Conservation (phyloP, 2,797 vertebrate species). For the Lagocephalus sceleratus region DNA sequence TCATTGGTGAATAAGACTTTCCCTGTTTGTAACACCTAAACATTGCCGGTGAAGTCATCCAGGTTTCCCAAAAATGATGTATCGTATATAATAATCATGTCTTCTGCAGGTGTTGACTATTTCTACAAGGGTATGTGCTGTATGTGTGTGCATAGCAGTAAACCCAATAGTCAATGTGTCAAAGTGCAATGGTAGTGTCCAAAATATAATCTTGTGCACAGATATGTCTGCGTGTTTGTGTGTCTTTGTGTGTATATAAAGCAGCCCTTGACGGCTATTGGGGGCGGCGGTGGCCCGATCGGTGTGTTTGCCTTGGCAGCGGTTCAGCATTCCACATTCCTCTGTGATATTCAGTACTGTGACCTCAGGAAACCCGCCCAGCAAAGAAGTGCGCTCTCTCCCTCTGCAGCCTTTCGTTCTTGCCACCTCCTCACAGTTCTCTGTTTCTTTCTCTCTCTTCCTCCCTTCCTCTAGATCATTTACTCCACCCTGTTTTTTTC, state of each 20-base stretch:
- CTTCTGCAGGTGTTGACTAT: constrained; percentile 51
- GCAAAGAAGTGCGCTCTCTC: constrained; percentile 51
- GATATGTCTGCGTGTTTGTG: constrained; percentile 53
- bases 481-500: constrained; percentile 46
- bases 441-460: constrained; percentile 21
- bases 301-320: constrained; percentile 80
- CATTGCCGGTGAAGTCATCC: constrained; percentile 13
- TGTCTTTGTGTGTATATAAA: constrained; percentile 59
- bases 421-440: constrained; percentile 27
- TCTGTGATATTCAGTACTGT: constrained; percentile 81
- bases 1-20: constrained; percentile 35
- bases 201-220: constrained; percentile 31
- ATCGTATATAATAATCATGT: too few species aligned
- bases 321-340: constrained; percentile 82
- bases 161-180: not conserved
- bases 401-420: constrained; percentile 39
- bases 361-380: constrained; percentile 82
- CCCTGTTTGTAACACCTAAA: constrained; percentile 31
- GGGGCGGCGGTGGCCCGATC: constrained; percentile 62
- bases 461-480: constrained; percentile 32
- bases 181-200: constrained; percentile 16
- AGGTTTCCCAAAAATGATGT: constrained; percentile 37
- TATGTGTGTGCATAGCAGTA: constrained; percentile 10
- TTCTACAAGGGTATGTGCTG: constrained; percentile 26
- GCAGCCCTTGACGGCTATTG: constrained; percentile 68